phyloP scores from a whole-genome alignment of 2,888 invertebrate species.

The Polydrusus cervinus region DNA sequence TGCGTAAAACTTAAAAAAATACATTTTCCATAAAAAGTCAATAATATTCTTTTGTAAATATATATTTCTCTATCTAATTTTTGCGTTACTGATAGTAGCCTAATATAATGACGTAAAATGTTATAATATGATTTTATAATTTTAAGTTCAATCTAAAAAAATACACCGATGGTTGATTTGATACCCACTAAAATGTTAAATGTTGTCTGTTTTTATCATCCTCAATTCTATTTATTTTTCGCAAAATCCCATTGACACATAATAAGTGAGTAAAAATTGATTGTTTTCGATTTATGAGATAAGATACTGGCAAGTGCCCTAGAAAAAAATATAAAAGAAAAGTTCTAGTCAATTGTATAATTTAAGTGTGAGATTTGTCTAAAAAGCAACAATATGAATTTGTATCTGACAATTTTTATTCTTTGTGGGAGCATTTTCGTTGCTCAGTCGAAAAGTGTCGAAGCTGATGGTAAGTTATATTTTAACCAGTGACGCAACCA shows the following conservation, averaged over 20 bases:
- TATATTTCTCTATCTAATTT: too few relatives aligned
- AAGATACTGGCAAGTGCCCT: background rate
- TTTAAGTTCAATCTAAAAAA: background rate
- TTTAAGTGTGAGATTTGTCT: too few relatives aligned
- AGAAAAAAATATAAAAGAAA: background rate
- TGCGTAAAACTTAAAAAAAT: too few relatives aligned
- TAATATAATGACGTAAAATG: too few relatives aligned
- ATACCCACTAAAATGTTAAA: background rate
- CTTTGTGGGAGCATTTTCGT: background rate
- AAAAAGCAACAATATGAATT: constrained; percentile 2
- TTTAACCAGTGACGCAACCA: too few relatives aligned
- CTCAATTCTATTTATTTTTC: background rate
- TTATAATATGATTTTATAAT: background rate
- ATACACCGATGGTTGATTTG: background rate
- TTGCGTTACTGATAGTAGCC: too few relatives aligned
- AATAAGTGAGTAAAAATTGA: too few relatives aligned
- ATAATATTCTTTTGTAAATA: too few relatives aligned
- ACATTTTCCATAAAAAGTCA: too few relatives aligned
- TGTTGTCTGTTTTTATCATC: constrained; percentile 1
- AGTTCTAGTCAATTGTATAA: background rate
- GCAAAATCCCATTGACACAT: background rate
- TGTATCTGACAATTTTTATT: background rate
- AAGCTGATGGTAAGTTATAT: constrained; percentile 10
- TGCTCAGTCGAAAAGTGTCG: constrained; percentile 6
- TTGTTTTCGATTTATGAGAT: background rate